Evolutionary conservation across 2,888 invertebrate genomes (phyloP), one percentile per base, ranked within the genome.

Genomic region (Xestia xanthographa): DNA sequence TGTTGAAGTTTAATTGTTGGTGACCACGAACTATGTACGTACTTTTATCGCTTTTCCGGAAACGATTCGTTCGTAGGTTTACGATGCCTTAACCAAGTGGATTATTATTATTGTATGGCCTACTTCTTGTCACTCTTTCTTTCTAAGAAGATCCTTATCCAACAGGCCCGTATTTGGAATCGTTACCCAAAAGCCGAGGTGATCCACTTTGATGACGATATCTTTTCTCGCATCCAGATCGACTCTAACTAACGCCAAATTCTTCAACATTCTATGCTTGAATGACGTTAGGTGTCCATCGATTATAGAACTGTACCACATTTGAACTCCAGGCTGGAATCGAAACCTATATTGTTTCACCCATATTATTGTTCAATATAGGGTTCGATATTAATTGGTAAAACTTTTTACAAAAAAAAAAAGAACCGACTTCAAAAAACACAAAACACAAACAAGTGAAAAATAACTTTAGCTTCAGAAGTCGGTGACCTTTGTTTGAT

Each of bases 1-100:
- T 87, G 88, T 90, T 88, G 83, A 83, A 82, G 83, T 86, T 90
- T 91, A 92, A 92, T 92, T 90, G 89, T 86, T 83, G 84, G 83
- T 87, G 86, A 82, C 90, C 90, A 90, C 91, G 87, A 90, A 89
- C 81, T 80, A 77, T 72, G 50, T 67, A 34, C 43, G 58, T 66
- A 70, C 62, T 79, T 83, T 85, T 80, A 83, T 84, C 70, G 62
- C 58, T 67, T 43, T 66, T 74, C 58, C 53, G 48, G 43, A 48
- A 65, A 58, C 68, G 22, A 74, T 66, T 72, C 14, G 79, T 80
- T 68, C 38, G 22, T 50, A 14, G 53, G 38, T 56, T 50, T 43
- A 65, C 22, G n/a, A 73, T 56, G 56, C n/a, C 29, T 45, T 66
- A 50, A 26, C 14, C 41, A 56, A 72, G 48, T 38, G 56, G 26